Evolutionary conservation across 2,888 invertebrate genomes (phyloP).

Genomic region (Sipunculus nudus): DNA sequence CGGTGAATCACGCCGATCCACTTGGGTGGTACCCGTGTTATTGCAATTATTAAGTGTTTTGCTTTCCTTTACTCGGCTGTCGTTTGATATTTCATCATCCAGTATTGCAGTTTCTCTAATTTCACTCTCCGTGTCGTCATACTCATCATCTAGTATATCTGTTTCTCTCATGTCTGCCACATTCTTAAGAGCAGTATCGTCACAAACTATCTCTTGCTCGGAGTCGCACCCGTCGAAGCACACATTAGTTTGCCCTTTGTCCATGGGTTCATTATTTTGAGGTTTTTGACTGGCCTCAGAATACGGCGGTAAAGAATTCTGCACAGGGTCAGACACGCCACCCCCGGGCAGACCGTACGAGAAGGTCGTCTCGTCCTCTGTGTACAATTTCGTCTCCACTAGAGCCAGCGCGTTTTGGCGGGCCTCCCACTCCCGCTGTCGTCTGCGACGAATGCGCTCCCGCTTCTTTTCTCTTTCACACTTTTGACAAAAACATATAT

Average conservation of each 20-base stretch:
- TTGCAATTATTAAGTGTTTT: no score
- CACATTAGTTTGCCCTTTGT: no score
- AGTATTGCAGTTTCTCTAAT: conserved; percentile 17
- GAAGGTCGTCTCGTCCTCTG: background rate
- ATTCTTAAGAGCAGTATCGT: background rate
- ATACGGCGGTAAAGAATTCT: background rate
- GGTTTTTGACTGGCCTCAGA: background rate
- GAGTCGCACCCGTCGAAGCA: background rate
- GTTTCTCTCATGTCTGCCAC: conserved; percentile 21
- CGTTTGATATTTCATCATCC: conserved; percentile 9
- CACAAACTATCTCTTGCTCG: background rate
- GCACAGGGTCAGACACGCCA: background rate
- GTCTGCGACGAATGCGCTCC: conserved; percentile 26
- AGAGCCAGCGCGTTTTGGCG: no score
- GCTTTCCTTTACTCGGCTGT: background rate
- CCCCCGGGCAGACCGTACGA: background rate
- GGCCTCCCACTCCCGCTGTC: conserved; percentile 9
- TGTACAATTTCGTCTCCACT: background rate
- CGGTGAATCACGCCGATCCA: no score
- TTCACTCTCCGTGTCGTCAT: background rate
- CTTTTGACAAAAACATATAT: conserved; percentile 42
- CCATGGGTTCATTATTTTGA: background rate
- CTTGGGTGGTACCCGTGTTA: no score
- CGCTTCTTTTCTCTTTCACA: conserved; percentile 38
- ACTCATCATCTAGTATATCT: conserved; percentile 20